These are phyloP conservation scores for Zaprionus capensis DNA, from an alignment of 1,140 invertebrate genomes.

Conservation along the genomic window DNA sequence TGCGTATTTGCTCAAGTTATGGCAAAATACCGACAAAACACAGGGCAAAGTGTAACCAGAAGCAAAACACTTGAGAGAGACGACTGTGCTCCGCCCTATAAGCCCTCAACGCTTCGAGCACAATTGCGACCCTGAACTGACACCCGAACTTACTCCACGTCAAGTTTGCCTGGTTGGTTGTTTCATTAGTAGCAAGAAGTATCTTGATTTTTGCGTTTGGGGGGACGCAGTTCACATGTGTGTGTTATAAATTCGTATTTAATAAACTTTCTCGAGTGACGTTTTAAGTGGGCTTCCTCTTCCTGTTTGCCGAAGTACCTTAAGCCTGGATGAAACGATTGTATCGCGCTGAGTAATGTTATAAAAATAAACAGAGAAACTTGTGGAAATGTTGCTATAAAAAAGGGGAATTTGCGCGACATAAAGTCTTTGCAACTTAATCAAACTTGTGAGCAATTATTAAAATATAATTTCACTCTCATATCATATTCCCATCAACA, in stretches of 20 bases:
- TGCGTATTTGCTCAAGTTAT: conserved; percentile 78
- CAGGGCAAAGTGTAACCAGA: conserved; percentile 38
- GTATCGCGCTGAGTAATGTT: conserved; percentile 24
- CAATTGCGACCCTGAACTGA: conserved; percentile 27
- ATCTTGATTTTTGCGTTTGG: conserved; percentile 68
- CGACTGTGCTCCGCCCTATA: not conserved
- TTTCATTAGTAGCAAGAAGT: conserved; percentile 51
- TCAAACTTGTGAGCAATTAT: not conserved
- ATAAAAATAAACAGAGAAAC: conserved; percentile 7
- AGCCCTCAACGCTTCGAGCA: not conserved
- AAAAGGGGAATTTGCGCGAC: not conserved
- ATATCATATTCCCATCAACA: not conserved
- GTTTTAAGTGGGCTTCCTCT: conserved; percentile 56
- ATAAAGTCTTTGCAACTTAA: not conserved
- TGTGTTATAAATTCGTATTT: conserved; percentile 75
- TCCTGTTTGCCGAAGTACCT: not conserved
- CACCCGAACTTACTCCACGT: conserved; percentile 12
- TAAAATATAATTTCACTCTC: not conserved
- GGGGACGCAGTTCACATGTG: conserved; percentile 59
- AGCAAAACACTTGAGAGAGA: conserved; percentile 37
- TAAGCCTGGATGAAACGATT: conserved; percentile 12
- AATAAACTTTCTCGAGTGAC: conserved; percentile 66
- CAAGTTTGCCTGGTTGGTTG: conserved; percentile 3
- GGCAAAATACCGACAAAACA: conserved; percentile 52
- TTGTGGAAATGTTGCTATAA: not conserved